These are phyloP conservation scores for Agrochola circellaris DNA, from an alignment of 2,888 invertebrate species.

Conservation along the genomic window DNA sequence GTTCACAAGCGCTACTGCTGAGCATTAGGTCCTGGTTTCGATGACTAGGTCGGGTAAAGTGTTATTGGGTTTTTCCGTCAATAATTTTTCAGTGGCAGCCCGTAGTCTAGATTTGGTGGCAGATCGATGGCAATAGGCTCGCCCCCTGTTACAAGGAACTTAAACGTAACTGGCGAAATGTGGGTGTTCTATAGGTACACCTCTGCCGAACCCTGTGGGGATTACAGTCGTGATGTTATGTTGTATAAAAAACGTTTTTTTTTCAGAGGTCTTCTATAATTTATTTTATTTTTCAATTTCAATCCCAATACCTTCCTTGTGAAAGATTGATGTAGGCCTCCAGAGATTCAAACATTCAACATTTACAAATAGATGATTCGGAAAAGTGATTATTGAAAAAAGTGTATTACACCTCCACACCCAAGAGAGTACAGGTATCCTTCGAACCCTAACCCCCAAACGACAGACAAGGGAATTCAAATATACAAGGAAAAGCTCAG, in stretches of 20 bases:
- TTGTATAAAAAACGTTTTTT: background rate
- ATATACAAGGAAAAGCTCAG: conserved; percentile 28
- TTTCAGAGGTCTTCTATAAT: background rate
- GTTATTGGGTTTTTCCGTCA: background rate
- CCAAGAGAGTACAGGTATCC: conserved; percentile 24
- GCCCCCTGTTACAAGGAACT: background rate
- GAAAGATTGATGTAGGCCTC: conserved; percentile 22
- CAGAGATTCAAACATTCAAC: conserved; percentile 32
- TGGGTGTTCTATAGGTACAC: background rate
- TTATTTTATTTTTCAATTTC: background rate
- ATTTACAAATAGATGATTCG: conserved; percentile 39
- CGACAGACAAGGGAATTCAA: conserved; percentile 50
- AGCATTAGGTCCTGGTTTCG: no score
- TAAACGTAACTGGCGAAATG: background rate
- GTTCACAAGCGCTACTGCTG: no score
- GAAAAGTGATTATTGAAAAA: conserved; percentile 53
- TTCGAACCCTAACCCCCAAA: conserved; percentile 30
- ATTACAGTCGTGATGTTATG: background rate
- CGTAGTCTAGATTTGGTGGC: background rate
- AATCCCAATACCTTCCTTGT: background rate
- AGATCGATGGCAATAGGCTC: background rate
- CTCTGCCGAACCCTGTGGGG: background rate
- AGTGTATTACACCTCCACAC: conserved; percentile 31
- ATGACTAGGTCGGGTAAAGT: background rate
- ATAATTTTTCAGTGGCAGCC: background rate